Evolutionary conservation across 2,797 vertebrate species (phyloP).

Genomic region (Gorsachius magnificus): DNA sequence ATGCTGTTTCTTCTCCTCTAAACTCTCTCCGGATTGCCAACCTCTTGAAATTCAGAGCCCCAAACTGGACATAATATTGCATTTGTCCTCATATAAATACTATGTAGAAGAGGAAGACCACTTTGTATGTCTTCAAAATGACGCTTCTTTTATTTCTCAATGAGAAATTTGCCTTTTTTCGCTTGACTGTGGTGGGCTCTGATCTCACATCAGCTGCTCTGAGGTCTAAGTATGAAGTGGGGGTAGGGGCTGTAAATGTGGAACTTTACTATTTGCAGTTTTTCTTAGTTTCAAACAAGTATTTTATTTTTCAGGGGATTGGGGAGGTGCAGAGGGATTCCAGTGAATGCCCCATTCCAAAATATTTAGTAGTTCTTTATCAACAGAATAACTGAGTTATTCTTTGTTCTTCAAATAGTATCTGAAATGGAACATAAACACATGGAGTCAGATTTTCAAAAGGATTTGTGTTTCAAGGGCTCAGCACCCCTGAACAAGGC

Average conservation of each 20-base stretch:
- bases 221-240: neutral
- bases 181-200: neutral
- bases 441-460: neutral
- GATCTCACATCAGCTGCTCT: neutral
- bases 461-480: neutral
- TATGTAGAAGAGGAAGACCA: neutral
- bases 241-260: neutral
- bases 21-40: neutral
- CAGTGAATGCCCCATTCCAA: neutral
- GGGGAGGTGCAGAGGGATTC: neutral
- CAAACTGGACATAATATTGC: neutral
- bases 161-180: neutral
- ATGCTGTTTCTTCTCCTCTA: neutral
- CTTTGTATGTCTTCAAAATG: neutral
- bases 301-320: neutral
- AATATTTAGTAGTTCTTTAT: neutral
- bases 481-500: neutral
- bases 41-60: neutral
- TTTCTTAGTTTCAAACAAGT: neutral
- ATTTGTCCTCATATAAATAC: neutral
- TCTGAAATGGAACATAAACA: neutral
- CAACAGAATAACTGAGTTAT: neutral
- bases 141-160: neutral
- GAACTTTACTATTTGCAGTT: neutral
- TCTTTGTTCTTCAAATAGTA: conserved; percentile 6